phyloP scores from a whole-genome alignment of 64 coral and sea anemone species.

The Pocillopora verrucosa region DNA sequence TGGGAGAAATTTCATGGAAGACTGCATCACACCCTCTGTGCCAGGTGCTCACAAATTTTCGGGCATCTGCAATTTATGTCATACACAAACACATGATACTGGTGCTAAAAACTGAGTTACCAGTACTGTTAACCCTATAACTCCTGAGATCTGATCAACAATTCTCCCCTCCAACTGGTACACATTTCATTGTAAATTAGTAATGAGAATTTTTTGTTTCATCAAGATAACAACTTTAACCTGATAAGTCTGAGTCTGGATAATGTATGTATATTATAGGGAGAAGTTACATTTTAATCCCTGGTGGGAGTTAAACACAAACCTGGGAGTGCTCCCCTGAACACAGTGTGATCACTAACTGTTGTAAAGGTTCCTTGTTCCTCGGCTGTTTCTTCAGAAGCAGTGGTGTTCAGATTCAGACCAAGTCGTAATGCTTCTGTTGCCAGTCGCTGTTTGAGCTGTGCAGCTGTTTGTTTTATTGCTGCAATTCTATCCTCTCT shows the following conservation, averaged over 20 bases:
- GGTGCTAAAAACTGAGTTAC: too few species aligned
- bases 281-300: too few species aligned
- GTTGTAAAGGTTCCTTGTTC: neutral
- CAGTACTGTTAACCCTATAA: too few species aligned
- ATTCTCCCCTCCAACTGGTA: neutral
- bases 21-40: neutral
- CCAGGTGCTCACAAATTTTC: neutral
- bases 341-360: constrained; percentile 21
- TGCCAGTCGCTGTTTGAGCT: constrained; percentile 79
- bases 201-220: neutral
- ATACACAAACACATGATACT: too few species aligned
- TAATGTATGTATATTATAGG: too few species aligned
- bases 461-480: constrained; percentile 79
- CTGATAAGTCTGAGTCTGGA: too few species aligned
- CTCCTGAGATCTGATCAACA: neutral
- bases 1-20: too few species aligned
- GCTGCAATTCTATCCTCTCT: constrained; percentile 90
- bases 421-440: constrained; percentile 87
- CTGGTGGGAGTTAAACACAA: too few species aligned
- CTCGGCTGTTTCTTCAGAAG: constrained; percentile 11
- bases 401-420: constrained; percentile 47
- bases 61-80: too few species aligned
- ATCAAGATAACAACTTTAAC: too few species aligned
- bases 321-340: constrained; percentile 52
- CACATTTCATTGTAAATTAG: neutral